phyloP scores from a whole-genome alignment of 2,888 invertebrate genomes.

The Lasioglossum malachurum region DNA sequence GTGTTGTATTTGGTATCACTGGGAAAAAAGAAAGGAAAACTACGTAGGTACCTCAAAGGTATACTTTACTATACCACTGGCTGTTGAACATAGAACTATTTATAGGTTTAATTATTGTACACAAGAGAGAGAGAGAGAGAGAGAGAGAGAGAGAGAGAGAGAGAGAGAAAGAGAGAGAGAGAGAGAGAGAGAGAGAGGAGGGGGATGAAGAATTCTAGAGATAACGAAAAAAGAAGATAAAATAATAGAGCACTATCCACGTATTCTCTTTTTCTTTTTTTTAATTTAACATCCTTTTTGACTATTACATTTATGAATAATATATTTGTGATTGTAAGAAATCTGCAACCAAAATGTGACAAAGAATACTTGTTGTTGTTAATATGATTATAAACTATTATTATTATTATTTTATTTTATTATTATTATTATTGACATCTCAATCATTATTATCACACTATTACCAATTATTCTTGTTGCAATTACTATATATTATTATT shows the following conservation, averaged over 20 bases:
- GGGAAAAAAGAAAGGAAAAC: constrained; percentile 75
- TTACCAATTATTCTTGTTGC: constrained; percentile 82
- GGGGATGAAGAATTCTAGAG: no score
- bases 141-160: no score
- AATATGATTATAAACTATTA: constrained; percentile 83
- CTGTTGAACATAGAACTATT: constrained; percentile 85
- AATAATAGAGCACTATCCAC: constrained; percentile 79
- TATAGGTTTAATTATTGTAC: constrained; percentile 84
- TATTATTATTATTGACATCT: constrained; percentile 74
- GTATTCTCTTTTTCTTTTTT: constrained; percentile 74
- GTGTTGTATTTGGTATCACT: constrained; percentile 83
- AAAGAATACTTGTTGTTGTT: constrained; percentile 85
- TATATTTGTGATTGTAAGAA: constrained; percentile 85
- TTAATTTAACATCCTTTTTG: constrained; percentile 83
- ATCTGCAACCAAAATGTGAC: constrained; percentile 85
- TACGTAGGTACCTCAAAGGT: constrained; percentile 85
- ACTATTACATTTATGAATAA: constrained; percentile 83
- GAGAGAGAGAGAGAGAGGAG: no score
- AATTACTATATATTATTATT: constrained; percentile 74
- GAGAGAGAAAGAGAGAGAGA: no score
- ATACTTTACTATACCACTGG: constrained; percentile 85
- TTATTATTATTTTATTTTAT: constrained; percentile 72
- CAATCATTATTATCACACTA: constrained; percentile 74
- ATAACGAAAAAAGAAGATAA: no score
- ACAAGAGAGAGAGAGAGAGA: constrained; percentile 33